These are phyloP conservation scores for Frieseomelitta varia DNA, from an alignment of 1,140 invertebrate species.

Conservation along the genomic window DNA sequence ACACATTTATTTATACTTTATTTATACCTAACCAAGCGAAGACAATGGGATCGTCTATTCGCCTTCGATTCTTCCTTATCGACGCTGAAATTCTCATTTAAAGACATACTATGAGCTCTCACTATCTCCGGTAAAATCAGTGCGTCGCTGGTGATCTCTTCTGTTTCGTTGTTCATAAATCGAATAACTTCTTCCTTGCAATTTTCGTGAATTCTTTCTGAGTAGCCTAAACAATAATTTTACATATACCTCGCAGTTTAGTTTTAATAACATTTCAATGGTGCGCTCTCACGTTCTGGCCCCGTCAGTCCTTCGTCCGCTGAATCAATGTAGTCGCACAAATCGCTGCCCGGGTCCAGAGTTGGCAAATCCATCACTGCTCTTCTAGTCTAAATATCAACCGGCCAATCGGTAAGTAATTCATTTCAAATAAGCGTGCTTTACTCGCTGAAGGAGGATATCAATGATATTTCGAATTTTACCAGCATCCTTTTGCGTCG, in stretches of 20 bases:
- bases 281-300: constrained; percentile 66
- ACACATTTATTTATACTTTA: too few species aligned
- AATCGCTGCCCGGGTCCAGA: constrained; percentile 83
- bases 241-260: too few species aligned
- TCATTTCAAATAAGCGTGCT: neutral
- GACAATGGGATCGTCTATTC: constrained; percentile 79
- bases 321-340: constrained; percentile 80
- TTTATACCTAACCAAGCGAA: constrained; percentile 71
- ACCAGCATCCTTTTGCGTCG: constrained; percentile 63
- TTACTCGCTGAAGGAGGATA: neutral
- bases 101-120: constrained; percentile 82
- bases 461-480: neutral
- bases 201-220: neutral
- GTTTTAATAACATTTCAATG: neutral
- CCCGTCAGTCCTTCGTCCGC: constrained; percentile 78
- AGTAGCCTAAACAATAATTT: neutral
- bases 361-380: constrained; percentile 82
- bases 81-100: constrained; percentile 79
- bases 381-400: constrained; percentile 60
- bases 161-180: constrained; percentile 31
- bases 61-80: constrained; percentile 74
- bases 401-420: neutral
- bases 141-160: neutral
- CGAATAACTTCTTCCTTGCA: constrained; percentile 37
- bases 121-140: constrained; percentile 68